Evolutionary conservation across 2,888 invertebrate genomes (phyloP).

Genomic region (Habrosyne pyritoides): DNA sequence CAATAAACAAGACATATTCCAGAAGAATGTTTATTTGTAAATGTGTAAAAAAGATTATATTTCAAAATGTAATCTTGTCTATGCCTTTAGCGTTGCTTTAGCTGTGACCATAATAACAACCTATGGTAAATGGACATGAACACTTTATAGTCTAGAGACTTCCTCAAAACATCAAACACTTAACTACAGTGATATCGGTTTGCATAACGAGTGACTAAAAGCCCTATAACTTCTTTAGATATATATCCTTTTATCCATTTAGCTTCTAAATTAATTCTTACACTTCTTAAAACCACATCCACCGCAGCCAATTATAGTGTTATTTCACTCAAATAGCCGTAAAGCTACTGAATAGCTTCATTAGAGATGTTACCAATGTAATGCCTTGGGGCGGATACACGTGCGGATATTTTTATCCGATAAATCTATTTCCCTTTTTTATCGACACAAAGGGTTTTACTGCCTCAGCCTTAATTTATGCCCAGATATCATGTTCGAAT

Average conservation of each 20-base stretch:
- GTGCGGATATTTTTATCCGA: background rate
- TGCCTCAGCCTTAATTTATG: background rate
- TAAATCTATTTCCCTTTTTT: background rate
- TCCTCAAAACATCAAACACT: no score
- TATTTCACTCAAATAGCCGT: background rate
- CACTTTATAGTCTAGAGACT: no score
- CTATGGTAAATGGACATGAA: no score
- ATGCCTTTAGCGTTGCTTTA: no score
- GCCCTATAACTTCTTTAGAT: background rate
- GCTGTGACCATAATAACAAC: no score
- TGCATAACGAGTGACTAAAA: no score
- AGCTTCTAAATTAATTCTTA: constrained; percentile 7
- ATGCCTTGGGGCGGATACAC: background rate
- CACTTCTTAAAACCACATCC: constrained; percentile 10
- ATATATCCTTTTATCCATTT: background rate
- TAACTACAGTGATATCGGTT: no score
- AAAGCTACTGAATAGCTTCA: background rate
- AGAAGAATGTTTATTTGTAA: no score
- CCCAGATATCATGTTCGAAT: background rate
- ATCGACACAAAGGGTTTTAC: constrained; percentile 13
- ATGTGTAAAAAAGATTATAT: no score
- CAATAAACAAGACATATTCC: no score
- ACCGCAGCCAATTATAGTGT: constrained; percentile 13
- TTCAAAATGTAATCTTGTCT: no score
- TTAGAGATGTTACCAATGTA: constrained; percentile 1